phyloP scores from a whole-genome alignment of 2,113 vertebrate species.

The Cheirogaleus medius region DNA sequence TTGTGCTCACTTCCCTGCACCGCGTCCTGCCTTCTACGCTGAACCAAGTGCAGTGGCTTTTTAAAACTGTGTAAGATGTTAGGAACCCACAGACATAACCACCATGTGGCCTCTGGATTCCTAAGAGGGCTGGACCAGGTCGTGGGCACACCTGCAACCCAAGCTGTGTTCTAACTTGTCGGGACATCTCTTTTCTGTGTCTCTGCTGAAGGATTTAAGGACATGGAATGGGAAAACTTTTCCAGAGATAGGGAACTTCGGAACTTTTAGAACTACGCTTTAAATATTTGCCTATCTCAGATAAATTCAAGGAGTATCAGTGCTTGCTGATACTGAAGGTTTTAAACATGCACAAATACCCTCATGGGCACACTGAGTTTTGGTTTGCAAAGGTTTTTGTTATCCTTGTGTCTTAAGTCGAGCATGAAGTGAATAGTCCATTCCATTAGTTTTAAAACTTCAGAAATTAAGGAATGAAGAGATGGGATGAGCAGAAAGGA shows the following conservation, averaged over 20 bases:
- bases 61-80: accelerated
- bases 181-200: accelerated
- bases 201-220: neutral
- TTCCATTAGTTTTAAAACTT: neutral
- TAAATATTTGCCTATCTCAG: neutral
- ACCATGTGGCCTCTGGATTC: neutral
- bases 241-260: neutral
- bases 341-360: too few species aligned
- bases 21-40: accelerated
- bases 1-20: accelerated
- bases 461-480: neutral
- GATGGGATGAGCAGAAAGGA: neutral
- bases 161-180: accelerated
- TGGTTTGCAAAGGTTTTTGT: neutral
- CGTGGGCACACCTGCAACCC: neutral
- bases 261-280: neutral
- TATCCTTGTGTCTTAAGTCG: neutral
- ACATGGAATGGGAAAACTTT: neutral
- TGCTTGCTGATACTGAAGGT: accelerated
- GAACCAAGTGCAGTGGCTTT: neutral
- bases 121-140: neutral
- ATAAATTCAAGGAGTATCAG: too few species aligned
- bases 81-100: neutral
- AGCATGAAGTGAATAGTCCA: neutral
- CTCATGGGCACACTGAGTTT: neutral